phyloP scores from a whole-genome alignment of 1,140 invertebrate species.

The Liolophura sinensis region DNA sequence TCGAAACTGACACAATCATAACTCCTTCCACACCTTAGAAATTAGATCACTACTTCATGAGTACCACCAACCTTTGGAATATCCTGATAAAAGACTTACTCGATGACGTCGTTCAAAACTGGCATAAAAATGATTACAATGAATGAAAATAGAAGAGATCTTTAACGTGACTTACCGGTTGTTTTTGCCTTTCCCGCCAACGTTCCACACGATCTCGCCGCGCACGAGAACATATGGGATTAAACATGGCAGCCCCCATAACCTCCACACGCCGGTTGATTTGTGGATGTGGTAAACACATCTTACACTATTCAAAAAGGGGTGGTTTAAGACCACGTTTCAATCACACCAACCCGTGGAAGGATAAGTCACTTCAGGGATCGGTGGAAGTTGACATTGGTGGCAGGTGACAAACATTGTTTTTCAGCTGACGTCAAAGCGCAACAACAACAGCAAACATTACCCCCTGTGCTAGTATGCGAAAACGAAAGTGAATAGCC shows the following conservation, averaged over 20 bases:
- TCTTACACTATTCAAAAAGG: not conserved
- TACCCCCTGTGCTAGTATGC: not conserved
- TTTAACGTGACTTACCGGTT: too few relatives aligned
- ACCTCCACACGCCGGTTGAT: not conserved
- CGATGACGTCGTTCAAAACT: too few relatives aligned
- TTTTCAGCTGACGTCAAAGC: too few relatives aligned
- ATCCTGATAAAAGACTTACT: too few relatives aligned
- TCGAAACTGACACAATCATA: too few relatives aligned
- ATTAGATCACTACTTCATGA: too few relatives aligned
- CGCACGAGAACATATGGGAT: not conserved
- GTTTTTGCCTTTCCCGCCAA: too few relatives aligned
- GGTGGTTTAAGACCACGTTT: not conserved
- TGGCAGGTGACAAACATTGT: slow-evolving; percentile 8
- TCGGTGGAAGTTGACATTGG: slow-evolving; percentile 16
- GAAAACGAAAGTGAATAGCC: not conserved
- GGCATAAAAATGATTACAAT: too few relatives aligned
- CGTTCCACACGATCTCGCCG: too few relatives aligned
- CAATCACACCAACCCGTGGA: slow-evolving; percentile 16
- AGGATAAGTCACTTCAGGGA: slow-evolving; percentile 10
- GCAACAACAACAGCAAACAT: not conserved
- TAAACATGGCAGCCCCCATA: slow-evolving; percentile 20
- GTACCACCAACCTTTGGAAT: too few relatives aligned
- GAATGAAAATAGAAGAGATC: too few relatives aligned
- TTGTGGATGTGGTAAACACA: slow-evolving; percentile 4
- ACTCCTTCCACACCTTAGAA: too few relatives aligned